These are phyloP conservation scores for Bradypodion pumilum DNA, from an alignment of 2,797 vertebrate species.

Conservation along the genomic window DNA sequence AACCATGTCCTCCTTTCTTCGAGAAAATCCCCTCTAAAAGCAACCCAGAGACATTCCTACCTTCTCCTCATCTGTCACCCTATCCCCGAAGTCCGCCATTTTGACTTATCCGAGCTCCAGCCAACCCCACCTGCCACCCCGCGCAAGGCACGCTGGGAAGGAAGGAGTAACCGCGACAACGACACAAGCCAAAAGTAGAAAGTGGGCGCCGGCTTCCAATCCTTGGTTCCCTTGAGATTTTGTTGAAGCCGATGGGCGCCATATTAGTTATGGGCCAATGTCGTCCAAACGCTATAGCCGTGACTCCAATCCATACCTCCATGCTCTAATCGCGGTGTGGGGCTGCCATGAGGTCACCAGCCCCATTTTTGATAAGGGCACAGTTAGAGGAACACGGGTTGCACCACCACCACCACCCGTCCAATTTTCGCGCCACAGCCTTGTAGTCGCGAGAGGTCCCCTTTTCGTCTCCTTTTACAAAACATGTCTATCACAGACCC, in stretches of 20 bases:
- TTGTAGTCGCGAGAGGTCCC: too few relatives aligned
- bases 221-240: background rate
- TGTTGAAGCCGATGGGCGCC: background rate
- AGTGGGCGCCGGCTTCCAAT: background rate
- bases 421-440: too few relatives aligned
- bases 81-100: slow-evolving; percentile 95
- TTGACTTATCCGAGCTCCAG: slow-evolving; percentile 85
- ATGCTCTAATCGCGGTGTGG: too few relatives aligned
- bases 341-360: fast-evolving
- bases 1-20: background rate
- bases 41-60: slow-evolving; percentile 68
- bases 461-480: too few relatives aligned
- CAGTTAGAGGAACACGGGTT: fast-evolving
- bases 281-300: background rate
- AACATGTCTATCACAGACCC: too few relatives aligned
- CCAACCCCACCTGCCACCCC: slow-evolving; percentile 60
- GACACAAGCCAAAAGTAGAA: background rate
- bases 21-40: background rate
- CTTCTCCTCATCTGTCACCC: slow-evolving; percentile 96
- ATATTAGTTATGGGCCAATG: background rate
- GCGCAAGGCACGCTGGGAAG: slow-evolving; percentile 53
- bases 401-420: too few relatives aligned
- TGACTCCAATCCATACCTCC: too few relatives aligned
- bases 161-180: background rate
- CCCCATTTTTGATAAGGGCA: slow-evolving; percentile 26